Conservation (phyloP, 2,113 vertebrate genomes). For the Macrotis lagotis region DNA sequence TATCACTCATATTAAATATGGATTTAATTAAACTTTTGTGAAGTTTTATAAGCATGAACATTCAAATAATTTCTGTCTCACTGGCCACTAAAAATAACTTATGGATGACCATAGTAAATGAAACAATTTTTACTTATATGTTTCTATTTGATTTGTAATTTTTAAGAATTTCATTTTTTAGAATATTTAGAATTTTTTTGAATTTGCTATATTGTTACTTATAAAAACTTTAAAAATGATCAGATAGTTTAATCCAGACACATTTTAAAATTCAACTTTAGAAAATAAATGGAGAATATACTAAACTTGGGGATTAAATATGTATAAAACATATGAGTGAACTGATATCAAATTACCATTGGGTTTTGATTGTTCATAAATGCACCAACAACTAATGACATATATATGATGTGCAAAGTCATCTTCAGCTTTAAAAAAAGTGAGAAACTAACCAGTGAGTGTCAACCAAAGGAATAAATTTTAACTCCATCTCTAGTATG, state of each 20-base stretch:
- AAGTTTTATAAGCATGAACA: background rate
- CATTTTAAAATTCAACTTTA: conserved; percentile 19
- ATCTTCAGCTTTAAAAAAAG: conserved; percentile 28
- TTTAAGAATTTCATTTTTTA: background rate
- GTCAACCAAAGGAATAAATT: conserved; percentile 52
- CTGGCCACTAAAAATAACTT: background rate
- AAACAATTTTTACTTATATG: background rate
- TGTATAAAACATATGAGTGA: background rate
- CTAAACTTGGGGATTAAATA: background rate
- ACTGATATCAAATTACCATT: background rate
- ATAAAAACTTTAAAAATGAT: conserved; percentile 39
- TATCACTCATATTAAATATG: background rate
- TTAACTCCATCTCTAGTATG: conserved; percentile 55
- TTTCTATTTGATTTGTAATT: background rate
- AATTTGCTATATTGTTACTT: background rate
- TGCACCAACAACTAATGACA: conserved; percentile 22
- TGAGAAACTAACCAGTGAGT: conserved; percentile 50
- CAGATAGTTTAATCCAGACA: conserved; percentile 31
- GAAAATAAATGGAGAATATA: conserved; percentile 16
- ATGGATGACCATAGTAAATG: background rate
- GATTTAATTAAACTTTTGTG: background rate
- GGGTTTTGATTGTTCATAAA: background rate
- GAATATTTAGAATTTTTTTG: background rate
- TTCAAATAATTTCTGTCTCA: background rate
- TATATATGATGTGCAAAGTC: background rate